These are phyloP conservation scores for Macrosoma leucophasiata DNA, from an alignment of 2,888 invertebrate genomes.

Conservation along the genomic window DNA sequence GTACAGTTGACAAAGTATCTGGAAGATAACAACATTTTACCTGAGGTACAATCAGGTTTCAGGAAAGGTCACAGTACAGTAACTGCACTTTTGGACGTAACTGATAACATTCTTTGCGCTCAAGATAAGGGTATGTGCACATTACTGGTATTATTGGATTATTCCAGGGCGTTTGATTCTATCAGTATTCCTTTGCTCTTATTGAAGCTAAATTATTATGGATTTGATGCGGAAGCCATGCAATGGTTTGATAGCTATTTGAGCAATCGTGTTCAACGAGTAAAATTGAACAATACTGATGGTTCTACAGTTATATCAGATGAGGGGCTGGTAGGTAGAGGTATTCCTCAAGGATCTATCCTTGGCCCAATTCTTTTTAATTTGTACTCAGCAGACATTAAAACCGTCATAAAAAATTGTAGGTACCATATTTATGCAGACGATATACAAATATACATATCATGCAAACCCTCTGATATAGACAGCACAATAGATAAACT, in stretches of 20 bases:
- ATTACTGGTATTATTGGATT: too few species aligned
- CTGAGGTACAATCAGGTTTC: constrained; percentile 13
- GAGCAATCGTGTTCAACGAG: constrained; percentile 1
- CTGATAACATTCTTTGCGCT: constrained; percentile 8
- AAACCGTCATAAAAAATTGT: too few species aligned
- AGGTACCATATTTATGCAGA: constrained; percentile 5
- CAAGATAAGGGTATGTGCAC: constrained; percentile 5
- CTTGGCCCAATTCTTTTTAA: constrained; percentile 1
- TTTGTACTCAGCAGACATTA: constrained; percentile 6
- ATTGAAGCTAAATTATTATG: constrained; percentile 9
- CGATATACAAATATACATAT: constrained; percentile 1
- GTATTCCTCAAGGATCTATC: constrained; percentile 4
- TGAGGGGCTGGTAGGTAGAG: background rate
- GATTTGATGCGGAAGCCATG: background rate
- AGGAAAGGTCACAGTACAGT: constrained; percentile 7
- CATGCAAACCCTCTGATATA: background rate
- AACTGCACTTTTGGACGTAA: constrained; percentile 10
- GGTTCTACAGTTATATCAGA: background rate
- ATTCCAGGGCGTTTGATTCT: constrained; percentile 15
- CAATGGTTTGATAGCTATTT: constrained; percentile 9
- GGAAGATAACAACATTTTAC: constrained; percentile 7
- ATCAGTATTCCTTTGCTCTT: constrained; percentile 4
- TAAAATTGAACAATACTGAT: background rate
- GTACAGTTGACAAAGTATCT: constrained; percentile 3
- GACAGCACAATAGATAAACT: too few species aligned